Evolutionary conservation across 64 coral and sea anemone genomes (phyloP), one percentile per base, ranked within the genome.

Genomic region (Acropora yongei): DNA sequence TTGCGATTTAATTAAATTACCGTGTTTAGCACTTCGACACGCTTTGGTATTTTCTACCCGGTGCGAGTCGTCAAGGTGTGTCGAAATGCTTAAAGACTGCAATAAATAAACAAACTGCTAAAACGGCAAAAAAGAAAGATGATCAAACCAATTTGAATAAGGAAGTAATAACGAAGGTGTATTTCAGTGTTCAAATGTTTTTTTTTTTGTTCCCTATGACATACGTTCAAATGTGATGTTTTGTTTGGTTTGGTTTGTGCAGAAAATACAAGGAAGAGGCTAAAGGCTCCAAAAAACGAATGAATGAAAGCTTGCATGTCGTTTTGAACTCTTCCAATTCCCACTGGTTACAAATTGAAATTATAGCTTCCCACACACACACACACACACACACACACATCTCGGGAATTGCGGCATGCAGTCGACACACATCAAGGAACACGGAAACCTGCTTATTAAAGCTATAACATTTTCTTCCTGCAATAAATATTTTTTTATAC

Each of bases 281-380:
- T 84, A 84, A 66, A 66, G 67, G 41, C 67, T 66, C 68, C 57
- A 61, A 68, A 84, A 84, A 84, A 84, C 30, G 81, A 84, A 39
- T 84, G 57, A 84, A 84, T 66, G 68, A 14, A 84, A 68, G 81
- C 81, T 84, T 84, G 20, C 57, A 84, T 68, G 67, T 83, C 61
- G 61, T 83, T 83, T 83, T 55, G 80, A 83, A 84, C 81, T 84
- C 81, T 66, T 84, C 81, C 81, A 66, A 68, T 84, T 84, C 81
- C 57, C 81, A 84, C 60, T 41, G 40, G 81, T 84, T 84, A 58
- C 55, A 66, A 84, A 84, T 84, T 84, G 57, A 84, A 84, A 84
- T 84, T 84, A 84, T 30, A 84, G 30, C 67, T 84, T 84, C 81
- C 65, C 57, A 84, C 49, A 84, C 53, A 46, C 30, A 30, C 30